These are phyloP conservation scores for Eupristina koningsbergeri DNA, from an alignment of 1,140 invertebrate species.

Conservation along the genomic window DNA sequence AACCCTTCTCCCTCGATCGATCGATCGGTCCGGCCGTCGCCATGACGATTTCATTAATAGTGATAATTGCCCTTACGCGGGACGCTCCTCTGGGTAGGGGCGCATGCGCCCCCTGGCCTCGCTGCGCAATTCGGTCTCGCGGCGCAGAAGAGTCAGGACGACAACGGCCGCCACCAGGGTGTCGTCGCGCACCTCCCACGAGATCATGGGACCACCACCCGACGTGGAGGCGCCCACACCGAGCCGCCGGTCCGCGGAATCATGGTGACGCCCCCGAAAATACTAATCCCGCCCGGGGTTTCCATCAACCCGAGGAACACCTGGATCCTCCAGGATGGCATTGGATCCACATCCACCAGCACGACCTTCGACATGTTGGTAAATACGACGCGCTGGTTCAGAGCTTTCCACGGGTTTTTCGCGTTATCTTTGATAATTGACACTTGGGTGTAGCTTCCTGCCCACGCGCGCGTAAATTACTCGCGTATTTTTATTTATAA, in stretches of 20 bases:
- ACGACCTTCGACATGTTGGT: constrained; percentile 25
- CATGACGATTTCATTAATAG: not conserved
- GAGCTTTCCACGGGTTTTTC: no score
- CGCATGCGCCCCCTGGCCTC: not conserved
- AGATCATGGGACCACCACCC: not conserved
- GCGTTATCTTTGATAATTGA: not conserved
- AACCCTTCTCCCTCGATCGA: not conserved
- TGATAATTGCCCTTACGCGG: not conserved
- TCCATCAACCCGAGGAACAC: constrained; percentile 74
- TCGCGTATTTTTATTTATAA: not conserved
- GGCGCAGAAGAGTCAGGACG: not conserved
- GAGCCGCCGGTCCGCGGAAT: not conserved
- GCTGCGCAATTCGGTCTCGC: not conserved
- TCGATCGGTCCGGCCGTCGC: not conserved
- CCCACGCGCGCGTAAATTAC: not conserved
- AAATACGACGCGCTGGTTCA: not conserved
- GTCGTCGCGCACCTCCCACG: not conserved
- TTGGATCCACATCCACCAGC: constrained; percentile 53
- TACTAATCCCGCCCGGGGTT: constrained; percentile 59
- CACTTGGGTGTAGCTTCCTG: not conserved
- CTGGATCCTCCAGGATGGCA: constrained; percentile 72
- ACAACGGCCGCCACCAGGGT: not conserved
- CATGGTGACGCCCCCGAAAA: constrained; percentile 58
- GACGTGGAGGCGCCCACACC: not conserved
- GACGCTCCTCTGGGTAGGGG: not conserved